These are phyloP conservation scores for Poeciliopsis paucimaculata DNA, from an alignment of 2,797 vertebrate species.

Conservation along the genomic window DNA sequence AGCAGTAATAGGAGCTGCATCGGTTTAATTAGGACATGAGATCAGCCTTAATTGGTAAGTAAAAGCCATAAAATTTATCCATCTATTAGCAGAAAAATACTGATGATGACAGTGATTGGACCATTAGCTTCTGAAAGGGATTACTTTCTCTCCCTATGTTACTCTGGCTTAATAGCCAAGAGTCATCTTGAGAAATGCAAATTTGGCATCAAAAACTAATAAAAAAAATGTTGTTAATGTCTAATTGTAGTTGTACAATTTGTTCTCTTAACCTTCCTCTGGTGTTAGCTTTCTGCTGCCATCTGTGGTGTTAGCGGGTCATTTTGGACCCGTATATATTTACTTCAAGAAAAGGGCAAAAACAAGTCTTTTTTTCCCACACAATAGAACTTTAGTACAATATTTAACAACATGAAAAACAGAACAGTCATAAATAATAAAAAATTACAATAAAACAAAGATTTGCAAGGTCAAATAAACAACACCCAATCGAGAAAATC, in stretches of 20 bases:
- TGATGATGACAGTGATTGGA: neutral
- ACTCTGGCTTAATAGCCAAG: neutral
- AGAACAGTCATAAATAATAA: too few relatives aligned
- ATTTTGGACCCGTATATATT: conserved; percentile 1
- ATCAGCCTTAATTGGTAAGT: neutral
- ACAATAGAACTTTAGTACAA: too few relatives aligned
- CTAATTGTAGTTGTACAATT: neutral
- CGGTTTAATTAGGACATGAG: neutral
- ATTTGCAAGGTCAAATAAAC: too few relatives aligned
- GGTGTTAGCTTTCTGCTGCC: too few relatives aligned
- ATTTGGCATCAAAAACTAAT: too few relatives aligned
- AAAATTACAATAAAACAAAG: too few relatives aligned
- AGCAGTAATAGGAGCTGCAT: neutral
- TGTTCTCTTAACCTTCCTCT: too few relatives aligned
- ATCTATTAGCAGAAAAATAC: neutral
- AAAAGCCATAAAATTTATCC: neutral
- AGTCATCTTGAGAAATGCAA: neutral
- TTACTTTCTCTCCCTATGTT: neutral
- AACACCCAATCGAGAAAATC: too few relatives aligned
- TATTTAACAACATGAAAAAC: too few relatives aligned
- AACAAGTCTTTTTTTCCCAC: too few relatives aligned
- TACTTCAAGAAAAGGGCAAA: neutral
- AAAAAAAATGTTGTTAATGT: neutral
- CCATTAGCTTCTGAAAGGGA: neutral
- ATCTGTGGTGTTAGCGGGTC: neutral